Conservation (phyloP, 2,113 vertebrate species). For the Apistogramma diplotaenia region DNA sequence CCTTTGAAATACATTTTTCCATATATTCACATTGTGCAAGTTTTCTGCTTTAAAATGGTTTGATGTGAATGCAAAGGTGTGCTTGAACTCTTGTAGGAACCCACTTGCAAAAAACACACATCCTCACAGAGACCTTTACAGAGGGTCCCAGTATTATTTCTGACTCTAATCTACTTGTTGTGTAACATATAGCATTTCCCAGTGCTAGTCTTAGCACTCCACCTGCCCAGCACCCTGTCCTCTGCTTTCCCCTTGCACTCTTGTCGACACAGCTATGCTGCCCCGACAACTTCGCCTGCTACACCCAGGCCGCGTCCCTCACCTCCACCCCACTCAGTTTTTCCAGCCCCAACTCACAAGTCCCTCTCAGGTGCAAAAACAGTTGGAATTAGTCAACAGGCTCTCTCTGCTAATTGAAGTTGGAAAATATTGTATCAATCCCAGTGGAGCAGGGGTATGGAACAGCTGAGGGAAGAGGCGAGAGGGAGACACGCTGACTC, state of each 20-base stretch:
- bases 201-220: background rate
- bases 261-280: slow-evolving; percentile 63
- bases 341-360: slow-evolving; percentile 74
- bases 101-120: background rate
- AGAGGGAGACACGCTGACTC: slow-evolving; percentile 28
- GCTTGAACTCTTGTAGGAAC: background rate
- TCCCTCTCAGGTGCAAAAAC: slow-evolving; percentile 82
- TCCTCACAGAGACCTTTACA: fast-evolving
- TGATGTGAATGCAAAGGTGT: too few relatives aligned
- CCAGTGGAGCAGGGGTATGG: slow-evolving; percentile 73
- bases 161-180: background rate
- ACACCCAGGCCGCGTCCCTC: slow-evolving; percentile 46
- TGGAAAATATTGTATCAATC: slow-evolving; percentile 85
- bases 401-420: slow-evolving; percentile 76
- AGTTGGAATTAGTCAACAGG: slow-evolving; percentile 81
- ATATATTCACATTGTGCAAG: too few relatives aligned
- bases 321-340: slow-evolving; percentile 76
- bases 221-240: slow-evolving; percentile 47
- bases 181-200: background rate
- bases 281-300: slow-evolving; percentile 59
- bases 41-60: too few relatives aligned
- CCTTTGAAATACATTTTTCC: background rate
- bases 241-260: slow-evolving; percentile 59
- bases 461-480: slow-evolving; percentile 73
- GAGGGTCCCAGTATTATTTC: background rate